These are phyloP conservation scores for Drosophila sp. DNA, from an alignment of 1,140 invertebrate genomes.

Conservation along the genomic window DNA sequence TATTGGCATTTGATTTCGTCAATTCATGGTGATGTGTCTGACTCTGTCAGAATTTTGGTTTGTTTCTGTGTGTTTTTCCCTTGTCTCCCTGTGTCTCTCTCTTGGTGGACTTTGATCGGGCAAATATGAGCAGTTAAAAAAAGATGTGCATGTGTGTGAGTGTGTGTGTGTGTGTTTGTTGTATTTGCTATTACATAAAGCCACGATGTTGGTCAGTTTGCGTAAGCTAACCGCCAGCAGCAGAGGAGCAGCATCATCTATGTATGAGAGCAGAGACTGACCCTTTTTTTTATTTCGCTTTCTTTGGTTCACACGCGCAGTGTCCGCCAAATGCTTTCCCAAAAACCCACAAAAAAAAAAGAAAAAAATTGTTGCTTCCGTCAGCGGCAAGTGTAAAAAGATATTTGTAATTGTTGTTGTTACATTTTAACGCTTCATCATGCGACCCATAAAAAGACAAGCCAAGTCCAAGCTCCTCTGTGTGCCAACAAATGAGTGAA, in stretches of 20 bases:
- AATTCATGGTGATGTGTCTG: slow-evolving; percentile 65
- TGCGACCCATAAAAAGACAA: slow-evolving; percentile 60
- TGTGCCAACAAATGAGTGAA: slow-evolving; percentile 49
- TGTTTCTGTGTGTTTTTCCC: slow-evolving; percentile 15
- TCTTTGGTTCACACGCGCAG: slow-evolving; percentile 76
- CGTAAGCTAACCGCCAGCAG: slow-evolving; percentile 53
- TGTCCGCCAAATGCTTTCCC: slow-evolving; percentile 69
- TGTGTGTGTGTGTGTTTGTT: slow-evolving; percentile 21
- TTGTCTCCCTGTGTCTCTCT: not conserved
- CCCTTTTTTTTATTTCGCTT: slow-evolving; percentile 71
- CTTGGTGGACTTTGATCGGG: slow-evolving; percentile 56
- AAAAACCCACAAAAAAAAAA: slow-evolving; percentile 63
- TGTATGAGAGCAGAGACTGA: slow-evolving; percentile 36
- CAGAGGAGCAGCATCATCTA: slow-evolving; percentile 33
- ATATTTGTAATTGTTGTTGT: slow-evolving; percentile 72
- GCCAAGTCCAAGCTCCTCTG: slow-evolving; percentile 19
- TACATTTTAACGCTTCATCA: slow-evolving; percentile 81
- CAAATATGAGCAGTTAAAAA: slow-evolving; percentile 53
- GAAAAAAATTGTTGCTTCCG: slow-evolving; percentile 70
- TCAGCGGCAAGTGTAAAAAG: slow-evolving; percentile 73
- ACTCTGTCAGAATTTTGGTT: slow-evolving; percentile 54
- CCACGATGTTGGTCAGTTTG: slow-evolving; percentile 51
- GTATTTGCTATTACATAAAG: slow-evolving; percentile 66
- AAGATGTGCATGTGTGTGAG: too few relatives aligned
- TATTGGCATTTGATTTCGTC: slow-evolving; percentile 41